phyloP scores from a whole-genome alignment of 1,140 invertebrate species.

The Coelopa frigida region DNA sequence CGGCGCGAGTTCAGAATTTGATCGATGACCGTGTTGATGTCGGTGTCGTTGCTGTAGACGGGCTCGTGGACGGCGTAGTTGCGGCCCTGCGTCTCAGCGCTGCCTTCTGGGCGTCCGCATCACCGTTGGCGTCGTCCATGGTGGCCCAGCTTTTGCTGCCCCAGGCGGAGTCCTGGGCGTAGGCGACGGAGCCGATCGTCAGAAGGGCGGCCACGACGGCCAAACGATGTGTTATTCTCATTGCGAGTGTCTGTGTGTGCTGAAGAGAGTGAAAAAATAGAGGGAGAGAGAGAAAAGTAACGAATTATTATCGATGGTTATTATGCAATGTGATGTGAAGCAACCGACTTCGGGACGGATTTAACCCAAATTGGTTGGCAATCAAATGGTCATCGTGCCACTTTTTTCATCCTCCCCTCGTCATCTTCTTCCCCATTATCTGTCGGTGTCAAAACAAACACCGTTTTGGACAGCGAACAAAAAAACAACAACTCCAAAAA shows the following conservation, averaged over 20 bases:
- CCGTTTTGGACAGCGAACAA: no score
- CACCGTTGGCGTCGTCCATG: no score
- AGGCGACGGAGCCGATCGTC: conserved; percentile 12
- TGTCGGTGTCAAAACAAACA: no score
- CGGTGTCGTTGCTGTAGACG: conserved; percentile 36
- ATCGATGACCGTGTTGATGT: conserved; percentile 54
- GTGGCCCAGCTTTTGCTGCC: no score
- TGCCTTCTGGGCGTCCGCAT: conserved; percentile 7
- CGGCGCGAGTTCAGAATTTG: conserved; percentile 58
- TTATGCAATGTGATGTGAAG: conserved; percentile 1
- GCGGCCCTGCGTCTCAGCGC: conserved; percentile 26
- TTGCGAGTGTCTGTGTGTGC: conserved; percentile 16
- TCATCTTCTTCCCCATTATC: no score
- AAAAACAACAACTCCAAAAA: conserved; percentile 10
- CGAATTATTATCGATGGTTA: conserved; percentile 9
- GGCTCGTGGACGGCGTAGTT: conserved; percentile 34
- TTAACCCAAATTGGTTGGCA: conserved; percentile 1
- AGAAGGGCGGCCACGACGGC: conserved; percentile 20
- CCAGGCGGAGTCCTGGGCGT: conserved; percentile 26
- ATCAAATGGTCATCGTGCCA: conserved; percentile 16
- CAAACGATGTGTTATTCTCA: conserved; percentile 27
- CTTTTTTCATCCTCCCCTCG: no score
- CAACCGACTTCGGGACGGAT: conserved; percentile 2
- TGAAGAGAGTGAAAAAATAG: conserved; percentile 9
- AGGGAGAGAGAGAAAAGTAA: conserved; percentile 6